Conservation (phyloP, 2,797 vertebrate species). For the Sorex maritimensis region DNA sequence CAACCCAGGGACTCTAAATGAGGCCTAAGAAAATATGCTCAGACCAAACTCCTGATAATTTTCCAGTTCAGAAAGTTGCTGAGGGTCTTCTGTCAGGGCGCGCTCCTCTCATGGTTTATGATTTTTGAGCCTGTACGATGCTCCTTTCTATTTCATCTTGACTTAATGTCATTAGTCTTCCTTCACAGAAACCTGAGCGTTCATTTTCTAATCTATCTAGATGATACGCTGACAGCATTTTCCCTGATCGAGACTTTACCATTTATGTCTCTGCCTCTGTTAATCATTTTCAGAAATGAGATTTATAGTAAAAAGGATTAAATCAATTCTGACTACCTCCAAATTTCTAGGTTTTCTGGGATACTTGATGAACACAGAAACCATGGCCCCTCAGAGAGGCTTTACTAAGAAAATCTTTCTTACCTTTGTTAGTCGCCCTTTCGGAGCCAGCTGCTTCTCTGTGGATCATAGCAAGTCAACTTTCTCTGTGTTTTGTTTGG, state of each 20-base stretch:
- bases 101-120: slow-evolving; percentile 86
- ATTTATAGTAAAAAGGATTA: slow-evolving; percentile 90
- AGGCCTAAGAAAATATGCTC: slow-evolving; percentile 67
- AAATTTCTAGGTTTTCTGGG: slow-evolving; percentile 85
- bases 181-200: slow-evolving; percentile 89
- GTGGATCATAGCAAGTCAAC: slow-evolving; percentile 64
- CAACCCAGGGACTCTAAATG: slow-evolving; percentile 29
- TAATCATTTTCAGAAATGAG: slow-evolving; percentile 91
- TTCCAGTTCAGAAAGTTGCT: slow-evolving; percentile 86
- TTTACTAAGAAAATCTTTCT: slow-evolving; percentile 75
- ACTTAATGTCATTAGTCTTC: slow-evolving; percentile 91
- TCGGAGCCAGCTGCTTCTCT: slow-evolving; percentile 44
- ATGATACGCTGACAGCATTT: slow-evolving; percentile 91
- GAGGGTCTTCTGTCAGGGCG: slow-evolving; percentile 85
- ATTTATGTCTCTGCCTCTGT: slow-evolving; percentile 91
- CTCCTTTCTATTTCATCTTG: slow-evolving; percentile 90
- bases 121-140: slow-evolving; percentile 85
- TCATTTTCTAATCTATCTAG: slow-evolving; percentile 92
- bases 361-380: slow-evolving; percentile 84
- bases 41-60: slow-evolving; percentile 76
- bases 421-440: slow-evolving; percentile 59
- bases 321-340: slow-evolving; percentile 90
- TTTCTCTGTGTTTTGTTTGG: slow-evolving; percentile 71
- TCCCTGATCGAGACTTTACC: slow-evolving; percentile 90
- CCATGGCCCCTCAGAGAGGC: slow-evolving; percentile 83